A percentile compares a stretch with the other conserved stretches of the same genome.
Evolutionary conservation across 2,888 invertebrate species (phyloP).

Genomic region (Choristoneura rosaceana): DNA sequence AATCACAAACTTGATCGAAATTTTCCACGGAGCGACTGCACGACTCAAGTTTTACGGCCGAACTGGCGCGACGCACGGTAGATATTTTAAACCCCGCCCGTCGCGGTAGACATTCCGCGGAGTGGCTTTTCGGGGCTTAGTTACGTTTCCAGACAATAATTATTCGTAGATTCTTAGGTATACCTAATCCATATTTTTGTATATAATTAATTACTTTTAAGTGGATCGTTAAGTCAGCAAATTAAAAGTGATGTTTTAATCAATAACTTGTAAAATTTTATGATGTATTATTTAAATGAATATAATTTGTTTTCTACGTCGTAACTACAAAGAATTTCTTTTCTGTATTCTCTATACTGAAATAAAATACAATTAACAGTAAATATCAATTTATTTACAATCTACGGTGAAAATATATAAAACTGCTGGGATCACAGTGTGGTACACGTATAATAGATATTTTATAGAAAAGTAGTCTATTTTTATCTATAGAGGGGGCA

Average conservation of each 20-base stretch:
- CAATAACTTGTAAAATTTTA: background rate
- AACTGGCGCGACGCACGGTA: too few species aligned
- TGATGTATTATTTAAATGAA: too few species aligned
- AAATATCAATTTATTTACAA: conserved; percentile 40
- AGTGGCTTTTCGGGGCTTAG: too few species aligned
- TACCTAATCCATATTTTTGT: too few species aligned
- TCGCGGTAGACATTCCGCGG: too few species aligned
- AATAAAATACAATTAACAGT: conserved; percentile 30
- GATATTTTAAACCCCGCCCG: too few species aligned
- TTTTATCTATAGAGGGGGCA: background rate
- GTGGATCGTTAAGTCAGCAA: background rate
- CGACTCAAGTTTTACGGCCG: too few species aligned
- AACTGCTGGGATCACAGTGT: conserved; percentile 27
- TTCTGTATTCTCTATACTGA: background rate
- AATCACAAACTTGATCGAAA: too few species aligned
- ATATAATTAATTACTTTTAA: too few species aligned
- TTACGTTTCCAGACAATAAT: too few species aligned
- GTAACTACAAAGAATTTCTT: background rate
- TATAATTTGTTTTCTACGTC: background rate
- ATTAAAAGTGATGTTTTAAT: background rate
- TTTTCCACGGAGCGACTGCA: too few species aligned
- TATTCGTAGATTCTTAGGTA: too few species aligned
- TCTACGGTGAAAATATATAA: conserved; percentile 32
- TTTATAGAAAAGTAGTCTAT: background rate
- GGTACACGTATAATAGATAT: conserved; percentile 2